Percentiles rank a stretch among this genome's conserved stretches.
phyloP scores from a whole-genome alignment of 2,113 vertebrate species.

The Notechis scutatus region DNA sequence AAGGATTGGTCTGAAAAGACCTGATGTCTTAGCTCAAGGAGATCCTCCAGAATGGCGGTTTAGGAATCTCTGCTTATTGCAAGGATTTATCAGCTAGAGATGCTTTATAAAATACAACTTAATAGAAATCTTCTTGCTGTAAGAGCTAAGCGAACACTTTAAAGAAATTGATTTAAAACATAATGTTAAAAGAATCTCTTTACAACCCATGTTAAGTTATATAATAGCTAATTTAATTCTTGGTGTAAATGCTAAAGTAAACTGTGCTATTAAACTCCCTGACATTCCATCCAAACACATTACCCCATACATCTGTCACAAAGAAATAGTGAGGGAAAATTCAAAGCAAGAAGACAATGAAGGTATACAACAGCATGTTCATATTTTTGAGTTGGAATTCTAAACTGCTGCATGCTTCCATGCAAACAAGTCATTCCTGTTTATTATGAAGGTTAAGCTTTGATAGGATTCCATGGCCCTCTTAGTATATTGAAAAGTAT shows the following conservation, averaged over 20 bases:
- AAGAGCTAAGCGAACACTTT: neutral
- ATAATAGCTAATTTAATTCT: neutral
- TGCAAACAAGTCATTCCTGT: neutral
- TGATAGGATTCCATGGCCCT: neutral
- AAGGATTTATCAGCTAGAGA: neutral
- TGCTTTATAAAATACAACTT: neutral
- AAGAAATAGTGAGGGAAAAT: neutral
- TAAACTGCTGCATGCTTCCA: neutral
- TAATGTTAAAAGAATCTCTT: neutral
- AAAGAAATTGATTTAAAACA: neutral
- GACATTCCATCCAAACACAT: neutral
- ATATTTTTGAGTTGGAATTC: neutral
- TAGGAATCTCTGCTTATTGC: neutral
- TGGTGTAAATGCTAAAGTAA: neutral
- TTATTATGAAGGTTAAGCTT: neutral
- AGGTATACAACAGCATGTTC: neutral
- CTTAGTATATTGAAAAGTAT: neutral
- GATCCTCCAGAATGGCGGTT: neutral
- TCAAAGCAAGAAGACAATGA: neutral
- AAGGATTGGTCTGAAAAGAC: neutral
- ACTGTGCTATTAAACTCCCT: neutral
- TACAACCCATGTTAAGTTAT: neutral
- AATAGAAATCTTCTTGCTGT: neutral
- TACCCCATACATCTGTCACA: neutral
- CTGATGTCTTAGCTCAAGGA: neutral